Evolutionary conservation across 1,140 invertebrate species (phyloP), one percentile per base, ranked within the genome.

Genomic region (Drosophila miranda): DNA sequence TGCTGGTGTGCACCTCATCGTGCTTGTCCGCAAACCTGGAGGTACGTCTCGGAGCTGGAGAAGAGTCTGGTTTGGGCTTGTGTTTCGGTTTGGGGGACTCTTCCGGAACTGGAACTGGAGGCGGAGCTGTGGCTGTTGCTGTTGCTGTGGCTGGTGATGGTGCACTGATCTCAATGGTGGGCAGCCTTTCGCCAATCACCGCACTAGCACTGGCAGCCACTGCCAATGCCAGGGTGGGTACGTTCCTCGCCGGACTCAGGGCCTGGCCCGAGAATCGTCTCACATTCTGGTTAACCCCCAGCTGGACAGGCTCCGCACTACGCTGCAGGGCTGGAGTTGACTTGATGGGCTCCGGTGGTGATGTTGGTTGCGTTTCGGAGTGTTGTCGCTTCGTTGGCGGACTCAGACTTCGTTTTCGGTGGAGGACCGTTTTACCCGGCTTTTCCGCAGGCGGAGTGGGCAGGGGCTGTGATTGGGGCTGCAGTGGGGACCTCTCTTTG

Each of bases 1-100:
- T 95, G 67, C 90, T 91, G n/a, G 90, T 91, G 48, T 91, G 90
- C 2, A 91, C 90, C 9, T 91, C 90, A 46, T 90, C 90, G 34
- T 89, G 89, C 41, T 82, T 90, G 19, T 90, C 89, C 6, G 71
- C 51, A 45, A 75, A 54, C 38, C 72, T 78, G 53, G 70, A 49
- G 30, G 48, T 60, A 0, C 53, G 82, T 41, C 52, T 68, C 1
- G 50, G 38, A 21, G 11, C 14, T 9, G 48, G 19, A 13, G 34
- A 13, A 38, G 11, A 3, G 11, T 38, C 34, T 38, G 11, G 11
- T 38, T 11, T 13, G 3, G 11, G 11, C 1, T 34, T 9, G 30
- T 9, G 3, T 11, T 38, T 38, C 11, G 11, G 34, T 38, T 13
- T 38, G 34, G 34, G 34, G 34, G 34, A 13, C 34, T 38, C 34